A percentile compares a stretch with the other conserved stretches of the same genome.
Evolutionary conservation across 2,888 invertebrate genomes (phyloP).

Genomic region (Oxytorus armatus): DNA sequence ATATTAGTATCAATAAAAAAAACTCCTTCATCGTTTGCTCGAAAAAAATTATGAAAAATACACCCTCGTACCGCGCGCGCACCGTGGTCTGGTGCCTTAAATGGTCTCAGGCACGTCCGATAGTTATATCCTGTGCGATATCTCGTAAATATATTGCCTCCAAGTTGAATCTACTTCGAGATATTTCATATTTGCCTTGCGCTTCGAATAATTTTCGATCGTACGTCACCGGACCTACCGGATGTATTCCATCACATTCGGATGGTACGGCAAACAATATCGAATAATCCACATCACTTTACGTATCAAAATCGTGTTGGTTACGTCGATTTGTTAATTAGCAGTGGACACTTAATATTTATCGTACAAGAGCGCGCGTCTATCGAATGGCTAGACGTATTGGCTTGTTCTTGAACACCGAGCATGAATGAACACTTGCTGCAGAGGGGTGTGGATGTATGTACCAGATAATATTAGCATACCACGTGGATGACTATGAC

Average conservation of each 20-base stretch:
- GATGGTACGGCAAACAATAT: not conserved
- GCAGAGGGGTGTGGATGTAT: conserved; percentile 15
- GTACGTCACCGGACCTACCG: not conserved
- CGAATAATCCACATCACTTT: not conserved
- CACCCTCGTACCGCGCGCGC: too few relatives aligned
- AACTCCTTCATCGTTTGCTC: too few relatives aligned
- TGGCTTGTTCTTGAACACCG: conserved; percentile 10
- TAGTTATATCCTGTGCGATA: not conserved
- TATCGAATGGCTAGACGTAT: conserved; percentile 18
- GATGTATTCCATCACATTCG: not conserved
- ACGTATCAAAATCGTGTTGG: not conserved
- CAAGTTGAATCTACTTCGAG: conserved; percentile 14
- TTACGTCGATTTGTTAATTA: not conserved
- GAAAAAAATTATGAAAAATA: too few relatives aligned
- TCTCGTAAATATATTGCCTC: not conserved
- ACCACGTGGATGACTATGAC: conserved; percentile 52
- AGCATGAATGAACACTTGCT: conserved; percentile 56
- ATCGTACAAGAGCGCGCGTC: not conserved
- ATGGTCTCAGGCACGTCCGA: too few relatives aligned
- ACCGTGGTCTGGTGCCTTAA: too few relatives aligned
- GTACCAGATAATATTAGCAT: conserved; percentile 56
- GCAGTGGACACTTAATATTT: not conserved
- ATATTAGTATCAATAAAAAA: too few relatives aligned
- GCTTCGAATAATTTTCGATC: conserved; percentile 38
- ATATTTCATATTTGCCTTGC: conserved; percentile 28